These are phyloP conservation scores for Ectobius pallidus DNA, from an alignment of 2,888 invertebrate species.

Conservation along the genomic window DNA sequence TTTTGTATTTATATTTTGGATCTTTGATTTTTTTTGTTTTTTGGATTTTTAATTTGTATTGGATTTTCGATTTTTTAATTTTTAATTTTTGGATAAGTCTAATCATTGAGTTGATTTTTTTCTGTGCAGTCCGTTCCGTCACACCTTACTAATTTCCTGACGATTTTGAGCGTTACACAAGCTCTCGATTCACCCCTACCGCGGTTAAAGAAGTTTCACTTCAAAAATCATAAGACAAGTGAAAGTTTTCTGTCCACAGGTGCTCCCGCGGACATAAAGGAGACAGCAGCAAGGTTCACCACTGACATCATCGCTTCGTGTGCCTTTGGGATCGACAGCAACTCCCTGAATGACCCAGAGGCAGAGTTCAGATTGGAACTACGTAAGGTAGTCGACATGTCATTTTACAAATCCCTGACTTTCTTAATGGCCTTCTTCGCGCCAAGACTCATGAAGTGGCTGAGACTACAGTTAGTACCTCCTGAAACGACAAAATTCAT, in stretches of 20 bases:
- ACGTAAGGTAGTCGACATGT: neutral
- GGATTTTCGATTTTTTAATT: no score
- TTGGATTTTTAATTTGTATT: no score
- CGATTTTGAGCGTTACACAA: no score
- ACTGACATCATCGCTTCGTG: conserved; percentile 67
- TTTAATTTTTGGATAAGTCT: no score
- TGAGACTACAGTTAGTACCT: neutral
- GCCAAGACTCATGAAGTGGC: neutral
- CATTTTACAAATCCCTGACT: neutral
- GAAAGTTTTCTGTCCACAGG: conserved; percentile 16
- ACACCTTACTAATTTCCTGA: no score
- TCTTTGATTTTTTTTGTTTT: no score
- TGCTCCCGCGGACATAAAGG: neutral
- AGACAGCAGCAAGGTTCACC: conserved; percentile 58
- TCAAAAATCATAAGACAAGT: no score
- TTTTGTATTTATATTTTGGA: no score
- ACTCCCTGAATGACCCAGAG: conserved; percentile 61
- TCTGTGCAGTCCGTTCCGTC: no score
- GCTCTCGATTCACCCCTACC: no score
- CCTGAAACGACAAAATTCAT: conserved; percentile 43
- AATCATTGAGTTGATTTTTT: no score
- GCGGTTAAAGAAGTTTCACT: no score
- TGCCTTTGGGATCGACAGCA: conserved; percentile 67
- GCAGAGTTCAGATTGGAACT: conserved; percentile 60
- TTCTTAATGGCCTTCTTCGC: neutral